phyloP scores from a whole-genome alignment of 2,797 vertebrate species.

The Sebastes glaucus region DNA sequence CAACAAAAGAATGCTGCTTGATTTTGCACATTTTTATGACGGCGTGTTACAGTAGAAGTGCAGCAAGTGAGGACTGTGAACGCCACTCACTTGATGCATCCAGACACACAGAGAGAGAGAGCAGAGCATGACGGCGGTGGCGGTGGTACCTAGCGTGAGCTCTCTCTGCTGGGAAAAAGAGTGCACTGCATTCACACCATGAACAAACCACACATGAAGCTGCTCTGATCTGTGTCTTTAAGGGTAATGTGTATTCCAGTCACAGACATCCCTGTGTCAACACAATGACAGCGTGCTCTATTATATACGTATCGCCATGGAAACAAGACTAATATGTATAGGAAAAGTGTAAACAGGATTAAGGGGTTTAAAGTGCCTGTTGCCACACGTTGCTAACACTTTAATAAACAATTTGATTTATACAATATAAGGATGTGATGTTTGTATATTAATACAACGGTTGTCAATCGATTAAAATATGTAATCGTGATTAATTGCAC shows the following conservation, averaged over 20 bases:
- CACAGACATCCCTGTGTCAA: constrained; percentile 5
- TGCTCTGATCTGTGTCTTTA: background rate
- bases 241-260: background rate
- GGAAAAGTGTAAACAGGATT: background rate
- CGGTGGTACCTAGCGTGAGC: constrained; percentile 47
- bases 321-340: background rate
- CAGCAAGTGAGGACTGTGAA: background rate
- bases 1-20: background rate
- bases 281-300: background rate
- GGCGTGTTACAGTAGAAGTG: background rate
- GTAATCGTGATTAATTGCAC: no score
- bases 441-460: background rate
- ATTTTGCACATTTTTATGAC: background rate
- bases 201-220: background rate
- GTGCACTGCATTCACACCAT: constrained; percentile 46
- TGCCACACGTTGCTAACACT: no score
- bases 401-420: background rate
- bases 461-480: no score
- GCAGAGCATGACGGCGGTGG: background rate
- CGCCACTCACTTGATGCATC: background rate
- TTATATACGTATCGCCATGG: background rate
- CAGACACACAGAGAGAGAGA: background rate
- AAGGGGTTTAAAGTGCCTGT: no score
- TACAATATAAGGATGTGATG: background rate
- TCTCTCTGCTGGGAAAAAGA: constrained; percentile 74